These are phyloP conservation scores for Meliscaeva auricollis DNA, from an alignment of 2,888 invertebrate genomes.

Conservation along the genomic window DNA sequence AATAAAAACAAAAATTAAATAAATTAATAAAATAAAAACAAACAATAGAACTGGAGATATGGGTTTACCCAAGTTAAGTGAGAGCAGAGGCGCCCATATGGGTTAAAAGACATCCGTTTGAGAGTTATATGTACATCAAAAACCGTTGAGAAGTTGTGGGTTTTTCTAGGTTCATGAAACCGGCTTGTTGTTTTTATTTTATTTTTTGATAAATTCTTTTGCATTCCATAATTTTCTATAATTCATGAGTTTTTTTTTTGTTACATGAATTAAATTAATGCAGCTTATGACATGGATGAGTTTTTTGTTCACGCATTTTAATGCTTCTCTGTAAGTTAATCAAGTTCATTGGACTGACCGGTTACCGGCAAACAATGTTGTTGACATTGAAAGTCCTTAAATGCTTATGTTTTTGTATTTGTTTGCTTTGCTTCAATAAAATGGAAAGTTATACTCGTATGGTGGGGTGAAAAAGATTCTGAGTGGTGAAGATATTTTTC, in stretches of 20 bases:
- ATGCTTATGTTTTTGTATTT: background rate
- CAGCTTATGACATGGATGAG: slow-evolving; percentile 17
- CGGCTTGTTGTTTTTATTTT: background rate
- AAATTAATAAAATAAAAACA: slow-evolving; percentile 27
- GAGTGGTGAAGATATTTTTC: too few relatives aligned
- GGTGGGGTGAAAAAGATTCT: too few relatives aligned
- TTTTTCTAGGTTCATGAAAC: slow-evolving; percentile 8
- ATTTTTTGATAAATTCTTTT: slow-evolving; percentile 7
- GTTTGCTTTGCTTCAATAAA: background rate
- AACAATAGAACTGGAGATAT: slow-evolving; percentile 46
- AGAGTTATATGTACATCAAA: slow-evolving; percentile 34
- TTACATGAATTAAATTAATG: slow-evolving; percentile 25
- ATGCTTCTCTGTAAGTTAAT: background rate
- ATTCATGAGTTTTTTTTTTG: background rate
- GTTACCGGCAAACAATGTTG: slow-evolving; percentile 37
- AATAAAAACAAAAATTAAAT: background rate
- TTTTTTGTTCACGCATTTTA: slow-evolving; percentile 1
- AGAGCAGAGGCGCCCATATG: slow-evolving; percentile 48
- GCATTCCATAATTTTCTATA: slow-evolving; percentile 21
- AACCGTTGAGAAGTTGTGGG: slow-evolving; percentile 24
- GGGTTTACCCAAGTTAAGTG: slow-evolving; percentile 61
- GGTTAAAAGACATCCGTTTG: slow-evolving; percentile 62
- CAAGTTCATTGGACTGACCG: slow-evolving; percentile 64
- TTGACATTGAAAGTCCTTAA: slow-evolving; percentile 57
- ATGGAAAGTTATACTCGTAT: background rate